Base-by-base conservation (phyloP, 2,888 invertebrate species). In the Melinaea menophilus region DNA sequence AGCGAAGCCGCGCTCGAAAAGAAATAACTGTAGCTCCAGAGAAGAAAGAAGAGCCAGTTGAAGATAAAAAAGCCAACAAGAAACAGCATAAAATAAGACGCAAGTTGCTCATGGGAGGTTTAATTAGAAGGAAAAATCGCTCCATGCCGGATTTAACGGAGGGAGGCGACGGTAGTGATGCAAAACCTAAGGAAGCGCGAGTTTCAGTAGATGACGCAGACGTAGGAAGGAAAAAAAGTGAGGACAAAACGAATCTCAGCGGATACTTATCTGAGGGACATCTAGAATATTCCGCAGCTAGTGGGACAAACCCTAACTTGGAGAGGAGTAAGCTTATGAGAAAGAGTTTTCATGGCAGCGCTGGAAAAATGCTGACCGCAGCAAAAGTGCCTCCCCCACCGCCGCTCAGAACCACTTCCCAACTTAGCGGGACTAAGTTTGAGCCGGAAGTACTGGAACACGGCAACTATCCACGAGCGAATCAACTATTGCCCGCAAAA, bases 121-220 rank as follows among this genome's bases (percentile, higher is more conserved):
- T 97, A 60, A 97, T 97, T 60, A 93, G 95, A 66, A 91, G 97
- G 41, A 97, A 97, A 81, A 97, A 97, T 79, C 92, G 97, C 70
- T 97, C 97, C 62, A 96, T 97, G 96, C 97, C 97, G 0, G 97
- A 97, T 87, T 88, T 97, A 58, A 95, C 97, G 0, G 97, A 97
- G 80, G 95, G 95, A 0, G 95, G 94, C 58, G 92, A 92, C 70
- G 93, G 87, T 9, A 92, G 90, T 55, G 85, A 90, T 58, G 76
- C 86, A 9, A 75, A 80, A 69, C 84, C 72, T 62, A 87, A 82
- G 72, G 91, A 81, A 63, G 90, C 83, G 77, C 91, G 82, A 22
- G 86, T 81, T 56, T 93, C 94, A 0, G 93, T 94, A n/a, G 96
- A 96, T 78, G 96, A 96, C 76, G 95, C 94, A 56, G 93, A 91